Percentiles rank a stretch among this genome's conserved stretches.
These are phyloP conservation scores for Xiphophorus couchianus DNA, from an alignment of 2,113 vertebrate species.

Conservation along the genomic window DNA sequence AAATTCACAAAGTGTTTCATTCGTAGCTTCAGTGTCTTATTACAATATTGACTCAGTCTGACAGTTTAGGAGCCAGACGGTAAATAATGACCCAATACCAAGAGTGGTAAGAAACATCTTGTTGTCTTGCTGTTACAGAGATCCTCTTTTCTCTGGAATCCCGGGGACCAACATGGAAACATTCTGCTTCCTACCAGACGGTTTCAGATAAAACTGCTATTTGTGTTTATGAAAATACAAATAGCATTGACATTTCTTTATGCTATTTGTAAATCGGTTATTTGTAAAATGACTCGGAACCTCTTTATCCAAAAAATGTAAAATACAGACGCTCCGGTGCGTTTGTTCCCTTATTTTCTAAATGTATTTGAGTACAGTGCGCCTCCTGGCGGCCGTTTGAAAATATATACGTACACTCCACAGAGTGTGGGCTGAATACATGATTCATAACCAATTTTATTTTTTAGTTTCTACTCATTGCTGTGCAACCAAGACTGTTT, in stretches of 20 bases:
- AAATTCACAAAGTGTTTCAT: conserved; percentile 10
- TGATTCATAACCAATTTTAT: not conserved
- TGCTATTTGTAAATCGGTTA: not conserved
- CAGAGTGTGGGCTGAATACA: not conserved
- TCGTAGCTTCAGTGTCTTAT: conserved; percentile 23
- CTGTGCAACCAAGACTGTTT: too few relatives aligned
- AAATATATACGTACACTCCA: not conserved
- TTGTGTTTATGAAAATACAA: not conserved
- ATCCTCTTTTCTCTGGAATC: not conserved
- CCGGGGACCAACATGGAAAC: too few relatives aligned
- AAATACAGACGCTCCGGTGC: not conserved
- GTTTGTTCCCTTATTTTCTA: not conserved
- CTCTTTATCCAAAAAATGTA: not conserved
- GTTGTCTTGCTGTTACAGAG: not conserved
- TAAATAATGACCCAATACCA: conserved; percentile 29
- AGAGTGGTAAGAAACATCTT: conserved; percentile 20
- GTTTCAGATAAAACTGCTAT: not conserved
- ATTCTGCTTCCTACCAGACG: not conserved
- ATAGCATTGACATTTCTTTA: too few relatives aligned
- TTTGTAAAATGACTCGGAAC: not conserved
- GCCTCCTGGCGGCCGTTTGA: conserved; percentile 60
- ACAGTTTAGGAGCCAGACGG: conserved; percentile 23
- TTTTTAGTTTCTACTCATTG: not conserved
- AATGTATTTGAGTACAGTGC: conserved; percentile 15
- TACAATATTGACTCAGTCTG: conserved; percentile 40